Evolutionary conservation across 2,888 invertebrate genomes (phyloP).

Genomic region (Coelopa pilipes): DNA sequence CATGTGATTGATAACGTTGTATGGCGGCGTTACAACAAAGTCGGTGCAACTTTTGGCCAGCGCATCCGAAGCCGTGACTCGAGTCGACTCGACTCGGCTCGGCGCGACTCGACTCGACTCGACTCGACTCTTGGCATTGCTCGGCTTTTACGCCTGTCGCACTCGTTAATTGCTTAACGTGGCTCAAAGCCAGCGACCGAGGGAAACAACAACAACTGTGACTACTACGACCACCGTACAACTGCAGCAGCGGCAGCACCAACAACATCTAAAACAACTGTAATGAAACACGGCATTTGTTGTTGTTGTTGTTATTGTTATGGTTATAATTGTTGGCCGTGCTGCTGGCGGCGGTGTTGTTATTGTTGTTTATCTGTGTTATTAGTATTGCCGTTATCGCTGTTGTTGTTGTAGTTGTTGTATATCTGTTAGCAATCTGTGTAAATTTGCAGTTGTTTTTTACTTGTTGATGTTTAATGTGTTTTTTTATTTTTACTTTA

Average conservation of each 20-base stretch:
- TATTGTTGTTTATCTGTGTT: too few species aligned
- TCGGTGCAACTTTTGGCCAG: neutral
- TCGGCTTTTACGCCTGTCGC: conserved; percentile 24
- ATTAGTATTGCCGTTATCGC: too few species aligned
- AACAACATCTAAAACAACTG: too few species aligned
- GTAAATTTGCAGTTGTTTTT: conserved; percentile 20
- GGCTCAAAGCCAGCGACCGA: neutral
- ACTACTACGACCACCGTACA: neutral
- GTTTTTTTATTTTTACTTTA: neutral
- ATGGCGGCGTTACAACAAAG: neutral
- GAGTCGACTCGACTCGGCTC: neutral
- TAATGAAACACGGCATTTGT: neutral
- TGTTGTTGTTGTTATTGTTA: conserved; percentile 8
- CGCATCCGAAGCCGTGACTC: neutral
- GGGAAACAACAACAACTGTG: neutral
- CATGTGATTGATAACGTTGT: neutral
- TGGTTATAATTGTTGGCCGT: neutral
- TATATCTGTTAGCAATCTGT: conserved; percentile 10
- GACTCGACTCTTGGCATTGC: conserved; percentile 20
- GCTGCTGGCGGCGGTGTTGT: too few species aligned
- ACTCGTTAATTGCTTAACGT: conserved; percentile 20
- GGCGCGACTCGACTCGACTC: neutral
- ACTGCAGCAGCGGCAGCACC: too few species aligned
- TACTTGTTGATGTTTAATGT: conserved; percentile 7
- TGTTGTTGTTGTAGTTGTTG: neutral